Evolutionary conservation across 1,140 invertebrate species (phyloP).

Genomic region (Formica exsecta): DNA sequence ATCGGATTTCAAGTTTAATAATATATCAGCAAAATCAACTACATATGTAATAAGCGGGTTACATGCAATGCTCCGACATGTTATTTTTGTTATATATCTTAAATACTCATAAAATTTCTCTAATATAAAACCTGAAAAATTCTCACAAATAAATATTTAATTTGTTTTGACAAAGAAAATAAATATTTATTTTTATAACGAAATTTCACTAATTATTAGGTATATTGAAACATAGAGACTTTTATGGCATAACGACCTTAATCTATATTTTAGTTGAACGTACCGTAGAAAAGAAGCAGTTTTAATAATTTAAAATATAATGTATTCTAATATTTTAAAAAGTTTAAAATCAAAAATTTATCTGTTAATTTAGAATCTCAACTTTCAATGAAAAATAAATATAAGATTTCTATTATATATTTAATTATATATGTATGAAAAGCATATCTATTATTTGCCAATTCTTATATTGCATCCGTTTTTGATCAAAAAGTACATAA

Average conservation of each 20-base stretch:
- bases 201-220: no score
- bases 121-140: not conserved
- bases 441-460: not conserved
- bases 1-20: slow-evolving; percentile 52
- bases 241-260: no score
- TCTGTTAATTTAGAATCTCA: not conserved
- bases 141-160: not conserved
- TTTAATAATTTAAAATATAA: not conserved
- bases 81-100: slow-evolving; percentile 16
- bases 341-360: not conserved
- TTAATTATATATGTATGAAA: not conserved
- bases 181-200: no score
- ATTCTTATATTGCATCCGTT: not conserved
- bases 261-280: no score
- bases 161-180: no score
- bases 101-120: slow-evolving; percentile 14
- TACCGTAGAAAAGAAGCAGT: not conserved
- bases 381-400: not conserved
- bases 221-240: no score
- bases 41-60: slow-evolving; percentile 35
- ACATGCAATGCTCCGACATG: not conserved
- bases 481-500: not conserved
- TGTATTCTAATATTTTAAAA: not conserved
- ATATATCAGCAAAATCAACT: slow-evolving; percentile 49
- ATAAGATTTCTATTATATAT: slow-evolving; percentile 1